phyloP scores from a whole-genome alignment of 2,113 vertebrate species.

The Suncus etruscus region DNA sequence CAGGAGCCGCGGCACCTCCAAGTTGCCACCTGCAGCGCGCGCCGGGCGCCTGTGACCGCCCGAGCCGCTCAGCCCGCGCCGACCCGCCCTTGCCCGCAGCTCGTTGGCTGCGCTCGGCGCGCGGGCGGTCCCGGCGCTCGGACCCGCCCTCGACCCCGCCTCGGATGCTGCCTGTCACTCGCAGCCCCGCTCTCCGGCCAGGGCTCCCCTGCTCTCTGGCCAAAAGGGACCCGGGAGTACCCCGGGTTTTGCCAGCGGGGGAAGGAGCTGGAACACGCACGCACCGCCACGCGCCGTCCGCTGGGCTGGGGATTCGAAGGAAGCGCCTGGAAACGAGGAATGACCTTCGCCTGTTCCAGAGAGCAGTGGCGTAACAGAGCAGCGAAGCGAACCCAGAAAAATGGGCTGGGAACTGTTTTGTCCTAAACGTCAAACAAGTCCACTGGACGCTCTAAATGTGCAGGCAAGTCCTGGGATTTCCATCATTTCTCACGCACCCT shows the following conservation, averaged over 20 bases:
- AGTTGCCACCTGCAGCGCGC: constrained; percentile 87
- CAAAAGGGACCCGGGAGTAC: not conserved
- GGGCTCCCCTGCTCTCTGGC: not conserved
- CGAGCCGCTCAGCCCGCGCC: constrained; percentile 60
- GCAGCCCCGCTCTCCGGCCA: not conserved
- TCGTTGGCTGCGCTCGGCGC: constrained; percentile 63
- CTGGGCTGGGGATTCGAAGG: too few relatives aligned
- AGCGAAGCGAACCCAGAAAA: not conserved
- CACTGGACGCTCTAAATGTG: not conserved
- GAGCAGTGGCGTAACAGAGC: not conserved
- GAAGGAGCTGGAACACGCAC: not conserved
- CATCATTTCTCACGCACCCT: not conserved
- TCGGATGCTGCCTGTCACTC: fast-evolving
- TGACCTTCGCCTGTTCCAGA: not conserved
- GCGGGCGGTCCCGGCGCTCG: constrained; percentile 50
- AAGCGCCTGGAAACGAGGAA: not conserved
- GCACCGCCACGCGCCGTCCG: not conserved
- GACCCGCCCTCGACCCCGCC: constrained; percentile 17
- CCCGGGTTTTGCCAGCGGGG: not conserved
- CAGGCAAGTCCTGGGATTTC: not conserved
- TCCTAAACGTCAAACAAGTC: not conserved
- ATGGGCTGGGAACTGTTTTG: not conserved
- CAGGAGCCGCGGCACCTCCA: constrained; percentile 59
- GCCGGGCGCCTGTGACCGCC: constrained; percentile 64
- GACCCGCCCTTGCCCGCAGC: constrained; percentile 60